These are phyloP conservation scores for Lepisosteus oculatus DNA, from an alignment of 2,113 vertebrate species.

Conservation along the genomic window DNA sequence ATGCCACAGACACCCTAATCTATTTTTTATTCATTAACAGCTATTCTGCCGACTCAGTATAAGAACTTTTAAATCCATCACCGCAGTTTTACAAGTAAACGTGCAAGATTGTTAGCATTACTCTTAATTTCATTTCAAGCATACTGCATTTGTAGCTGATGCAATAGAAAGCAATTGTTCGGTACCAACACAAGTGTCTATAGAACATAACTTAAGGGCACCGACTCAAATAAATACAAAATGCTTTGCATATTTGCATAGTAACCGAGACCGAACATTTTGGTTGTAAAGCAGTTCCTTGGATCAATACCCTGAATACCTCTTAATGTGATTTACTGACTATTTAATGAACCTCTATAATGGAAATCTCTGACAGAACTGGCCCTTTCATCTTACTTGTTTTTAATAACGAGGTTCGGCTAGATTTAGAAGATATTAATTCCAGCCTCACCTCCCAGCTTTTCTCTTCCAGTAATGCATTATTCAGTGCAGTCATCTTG, in stretches of 20 bases:
- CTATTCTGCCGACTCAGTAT: too few species aligned
- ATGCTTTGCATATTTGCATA: constrained; percentile 1
- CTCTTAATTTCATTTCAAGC: neutral
- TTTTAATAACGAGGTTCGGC: constrained; percentile 28
- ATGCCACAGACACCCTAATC: too few species aligned
- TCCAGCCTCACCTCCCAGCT: constrained; percentile 15
- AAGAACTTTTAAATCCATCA: too few species aligned
- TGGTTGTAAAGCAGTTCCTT: neutral
- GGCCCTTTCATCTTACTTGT: constrained; percentile 21
- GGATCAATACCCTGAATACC: constrained; percentile 11
- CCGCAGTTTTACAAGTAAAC: too few species aligned
- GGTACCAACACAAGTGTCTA: neutral
- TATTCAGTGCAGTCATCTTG: constrained; percentile 23
- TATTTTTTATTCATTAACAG: too few species aligned
- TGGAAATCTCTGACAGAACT: constrained; percentile 17
- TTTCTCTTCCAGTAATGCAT: constrained; percentile 23
- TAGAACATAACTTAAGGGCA: neutral
- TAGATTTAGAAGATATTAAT: constrained; percentile 30
- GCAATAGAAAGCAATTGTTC: too few species aligned
- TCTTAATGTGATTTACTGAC: constrained; percentile 20
- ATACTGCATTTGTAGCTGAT: too few species aligned
- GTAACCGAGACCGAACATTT: neutral
- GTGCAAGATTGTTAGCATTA: neutral
- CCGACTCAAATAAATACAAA: neutral
- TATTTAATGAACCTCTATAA: constrained; percentile 21